Evolutionary conservation across 2,113 vertebrate species (phyloP).

Genomic region (Pelobates fuscus): DNA sequence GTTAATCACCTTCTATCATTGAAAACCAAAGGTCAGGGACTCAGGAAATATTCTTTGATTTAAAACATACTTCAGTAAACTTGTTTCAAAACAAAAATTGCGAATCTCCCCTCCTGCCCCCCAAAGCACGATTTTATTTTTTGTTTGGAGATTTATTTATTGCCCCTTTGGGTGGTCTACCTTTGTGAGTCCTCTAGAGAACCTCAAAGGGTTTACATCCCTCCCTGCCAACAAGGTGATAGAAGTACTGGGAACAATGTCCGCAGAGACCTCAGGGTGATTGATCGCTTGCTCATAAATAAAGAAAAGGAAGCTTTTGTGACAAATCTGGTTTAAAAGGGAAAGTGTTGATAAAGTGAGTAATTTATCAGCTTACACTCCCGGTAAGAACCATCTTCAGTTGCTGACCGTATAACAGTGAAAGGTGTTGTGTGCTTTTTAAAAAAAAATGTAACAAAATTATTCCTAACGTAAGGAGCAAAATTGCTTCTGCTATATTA

Average conservation of each 20-base stretch:
- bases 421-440: neutral
- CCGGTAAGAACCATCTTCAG: conserved; percentile 9
- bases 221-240: conserved; percentile 46
- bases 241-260: conserved; percentile 39
- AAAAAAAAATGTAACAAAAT: too few relatives aligned
- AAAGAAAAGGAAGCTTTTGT: conserved; percentile 31
- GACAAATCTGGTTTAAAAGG: conserved; percentile 52
- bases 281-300: conserved; percentile 53
- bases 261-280: conserved; percentile 53
- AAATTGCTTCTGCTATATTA: conserved; percentile 6
- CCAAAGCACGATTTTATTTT: too few relatives aligned
- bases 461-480: conserved; percentile 26
- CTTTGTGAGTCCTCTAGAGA: conserved; percentile 36
- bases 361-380: conserved; percentile 57
- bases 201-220: conserved; percentile 41
- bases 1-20: too few relatives aligned
- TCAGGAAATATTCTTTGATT: too few relatives aligned
- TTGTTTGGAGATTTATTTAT: too few relatives aligned
- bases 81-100: too few relatives aligned
- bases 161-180: too few relatives aligned
- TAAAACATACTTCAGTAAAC: too few relatives aligned
- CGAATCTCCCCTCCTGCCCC: too few relatives aligned
- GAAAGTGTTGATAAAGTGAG: conserved; percentile 48
- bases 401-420: neutral
- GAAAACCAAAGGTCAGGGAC: too few relatives aligned